Base-by-base conservation (phyloP, 2,888 invertebrate genomes). In the Ennomos fuscantarius region DNA sequence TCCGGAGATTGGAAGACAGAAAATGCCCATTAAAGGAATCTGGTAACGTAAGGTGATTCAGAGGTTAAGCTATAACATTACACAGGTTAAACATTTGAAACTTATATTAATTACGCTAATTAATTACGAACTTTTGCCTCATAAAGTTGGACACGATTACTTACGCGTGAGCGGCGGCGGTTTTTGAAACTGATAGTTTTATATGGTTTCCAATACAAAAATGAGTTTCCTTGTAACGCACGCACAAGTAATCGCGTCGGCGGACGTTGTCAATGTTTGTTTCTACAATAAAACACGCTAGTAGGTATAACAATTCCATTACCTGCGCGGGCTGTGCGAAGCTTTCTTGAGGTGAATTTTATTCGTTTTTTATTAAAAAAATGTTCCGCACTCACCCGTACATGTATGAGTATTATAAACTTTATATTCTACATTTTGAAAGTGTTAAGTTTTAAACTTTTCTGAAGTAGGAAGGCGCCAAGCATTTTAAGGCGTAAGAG, bases 1-100 rank as follows among this genome's bases (percentile, higher is more conserved):
- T 37, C 32, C 36, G 47, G 31, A 55, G 55, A 61, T 65, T 79
- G 88, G 87, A 89, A 88, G 85, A 86, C 86, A 69, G 74, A 65
- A 69, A 87, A 89, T 87, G 87, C 88, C 89, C 88, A 80, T 78
- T n/a, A 70, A 73, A n/a, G 78, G 77, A 73, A 79, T 68, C 76
- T 89, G 89, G 89, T 89, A 89, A 89, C 88, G 74, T 45, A 39
- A n/a, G n/a, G 79, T 71, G 69, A 35, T 15, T 68, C 66, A 71
- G 69, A 72, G 75, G 70, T 71, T 65, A 72, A 41, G 55, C 40
- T 45, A 46, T 44, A 47, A 51, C n/a, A 51, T 55, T 42, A 34
- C 24, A 60, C 50, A 62, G 62, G 70, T 59, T 62, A 55, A 63
- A 62, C 56, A 60, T 43, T 63, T 60, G 70, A 65, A 66, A 69